A percentile compares a stretch with the other conserved stretches of the same genome.
Conservation (phyloP, 2,113 vertebrate genomes). For the Gadus macrocephalus region DNA sequence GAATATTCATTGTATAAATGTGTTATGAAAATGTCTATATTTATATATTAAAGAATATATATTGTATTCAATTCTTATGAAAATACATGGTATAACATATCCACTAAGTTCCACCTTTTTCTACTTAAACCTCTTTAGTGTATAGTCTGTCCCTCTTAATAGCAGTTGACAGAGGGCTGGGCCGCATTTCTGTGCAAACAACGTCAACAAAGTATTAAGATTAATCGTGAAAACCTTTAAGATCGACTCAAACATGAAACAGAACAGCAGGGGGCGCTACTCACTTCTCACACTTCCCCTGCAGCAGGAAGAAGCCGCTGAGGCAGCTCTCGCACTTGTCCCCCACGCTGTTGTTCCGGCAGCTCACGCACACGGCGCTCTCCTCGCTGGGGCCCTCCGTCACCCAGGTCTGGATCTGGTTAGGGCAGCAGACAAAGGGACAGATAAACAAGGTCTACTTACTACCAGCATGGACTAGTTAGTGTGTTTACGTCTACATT, state of each 20-base stretch:
- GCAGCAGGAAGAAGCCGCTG: constrained; percentile 85
- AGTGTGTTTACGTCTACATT: no score
- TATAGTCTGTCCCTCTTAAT: no score
- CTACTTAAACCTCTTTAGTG: no score
- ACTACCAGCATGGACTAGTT: no score
- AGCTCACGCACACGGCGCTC: constrained; percentile 82
- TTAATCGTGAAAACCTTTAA: no score
- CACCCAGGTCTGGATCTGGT: constrained; percentile 80
- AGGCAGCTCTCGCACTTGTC: constrained; percentile 89
- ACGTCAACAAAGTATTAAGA: no score
- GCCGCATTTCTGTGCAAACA: no score
- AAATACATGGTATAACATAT: no score
- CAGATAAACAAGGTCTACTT: neutral
- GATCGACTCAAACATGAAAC: neutral
- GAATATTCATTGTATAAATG: neutral
- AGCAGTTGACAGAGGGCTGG: no score
- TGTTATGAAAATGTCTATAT: neutral
- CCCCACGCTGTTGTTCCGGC: constrained; percentile 88
- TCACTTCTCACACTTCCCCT: constrained; percentile 87
- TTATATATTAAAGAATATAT: neutral
- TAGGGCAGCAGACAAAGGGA: neutral
- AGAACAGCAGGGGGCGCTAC: constrained; percentile 30
- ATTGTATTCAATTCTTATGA: no score
- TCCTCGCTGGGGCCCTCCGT: constrained; percentile 84
- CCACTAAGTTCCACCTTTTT: no score